Base-by-base conservation (phyloP, 2,113 vertebrate genomes). In the Mesitornis unicolor region DNA sequence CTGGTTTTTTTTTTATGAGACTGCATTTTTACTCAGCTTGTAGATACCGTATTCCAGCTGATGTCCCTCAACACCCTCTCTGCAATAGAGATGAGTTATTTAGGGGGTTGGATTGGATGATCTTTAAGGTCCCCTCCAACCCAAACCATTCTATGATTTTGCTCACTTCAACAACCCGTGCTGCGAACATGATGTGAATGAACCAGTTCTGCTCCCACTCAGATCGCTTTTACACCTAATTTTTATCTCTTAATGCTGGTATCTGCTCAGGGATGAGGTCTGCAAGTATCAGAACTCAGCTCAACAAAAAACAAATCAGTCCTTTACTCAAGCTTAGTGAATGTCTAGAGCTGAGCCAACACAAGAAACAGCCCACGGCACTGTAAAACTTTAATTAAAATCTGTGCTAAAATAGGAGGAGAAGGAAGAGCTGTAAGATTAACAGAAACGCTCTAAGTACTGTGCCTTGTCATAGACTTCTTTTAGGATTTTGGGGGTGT, bases 361-460 rank as follows among this genome's bases (percentile, higher is more conserved):
- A 22, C 61, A 89, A 89, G 43, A 89, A 94, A 93, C 43, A 57
- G 61, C 25, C 48, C 47, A 38, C 0, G 4, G 68, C 81, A 73
- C 50, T 70, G 35, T 45, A 83, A 93, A 93, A 90, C 25, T 29
- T 89, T 42, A 76, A 73, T 50, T 65, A 84, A 92, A 91, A 85
- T 54, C 22, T 31, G 19, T 60, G 29, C 24, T 90, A 81, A 89
- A 88, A 86, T 1, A 81, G 31, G 26, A 36, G 28, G 20, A 8
- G 7, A 28, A 94, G 54, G 21, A 64, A 83, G 13, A 77, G 47
- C 6, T 0, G 0, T 42, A 47, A 77, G 50, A 82, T 73, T 61
- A 94, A 87, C 2, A 40, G 40, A 87, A 57, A 75, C 80, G 35
- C 21, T 67, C 29, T 20, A 54, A 57, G 42, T 42, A 80, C 18